phyloP scores from a whole-genome alignment of 2,113 vertebrate species.

The Parus major region DNA sequence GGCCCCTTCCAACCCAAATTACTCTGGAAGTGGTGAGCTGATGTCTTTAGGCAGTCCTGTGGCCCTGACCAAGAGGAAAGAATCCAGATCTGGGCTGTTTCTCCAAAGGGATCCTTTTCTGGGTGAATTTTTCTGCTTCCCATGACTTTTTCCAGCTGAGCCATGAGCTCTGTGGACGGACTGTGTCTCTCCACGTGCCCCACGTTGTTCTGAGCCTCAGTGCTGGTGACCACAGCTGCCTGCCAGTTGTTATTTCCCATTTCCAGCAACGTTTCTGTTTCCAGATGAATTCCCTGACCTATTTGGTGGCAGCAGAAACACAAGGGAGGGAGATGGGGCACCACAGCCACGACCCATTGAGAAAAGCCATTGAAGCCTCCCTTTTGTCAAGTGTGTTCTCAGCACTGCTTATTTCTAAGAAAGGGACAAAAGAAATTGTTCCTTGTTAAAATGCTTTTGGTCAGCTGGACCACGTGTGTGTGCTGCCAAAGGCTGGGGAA shows the following conservation, averaged over 20 bases:
- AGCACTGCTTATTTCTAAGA: not conserved
- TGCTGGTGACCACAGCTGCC: not conserved
- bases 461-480: fast-evolving
- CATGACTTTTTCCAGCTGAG: not conserved
- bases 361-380: not conserved
- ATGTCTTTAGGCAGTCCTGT: not conserved
- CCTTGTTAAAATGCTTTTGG: not conserved
- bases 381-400: not conserved
- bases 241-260: not conserved
- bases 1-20: fast-evolving
- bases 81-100: not conserved
- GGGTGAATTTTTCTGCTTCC: not conserved
- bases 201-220: fast-evolving
- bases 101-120: not conserved
- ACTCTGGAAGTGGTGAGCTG: not conserved
- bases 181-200: not conserved
- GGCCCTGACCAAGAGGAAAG: not conserved
- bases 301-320: not conserved
- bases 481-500: not conserved
- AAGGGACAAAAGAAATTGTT: not conserved
- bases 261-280: not conserved
- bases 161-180: not conserved
- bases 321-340: not conserved
- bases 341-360: fast-evolving
- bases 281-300: not conserved